These are phyloP conservation scores for Rattus rattus DNA, from an alignment of 2,113 vertebrate genomes.

Conservation along the genomic window DNA sequence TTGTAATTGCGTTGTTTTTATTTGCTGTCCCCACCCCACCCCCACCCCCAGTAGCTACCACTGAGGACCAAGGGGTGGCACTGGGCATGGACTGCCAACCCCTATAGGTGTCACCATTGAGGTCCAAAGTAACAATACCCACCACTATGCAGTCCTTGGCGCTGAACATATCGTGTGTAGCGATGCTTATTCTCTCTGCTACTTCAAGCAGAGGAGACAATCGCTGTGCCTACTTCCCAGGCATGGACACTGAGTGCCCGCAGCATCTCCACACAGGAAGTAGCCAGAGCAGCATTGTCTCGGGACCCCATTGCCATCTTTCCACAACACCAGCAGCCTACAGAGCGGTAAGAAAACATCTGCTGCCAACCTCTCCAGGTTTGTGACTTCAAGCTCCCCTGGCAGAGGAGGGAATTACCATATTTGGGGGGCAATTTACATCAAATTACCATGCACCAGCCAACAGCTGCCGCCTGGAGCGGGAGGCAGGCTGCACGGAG, in stretches of 20 bases:
- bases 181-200: neutral
- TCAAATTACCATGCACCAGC: constrained; percentile 79
- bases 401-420: constrained; percentile 80
- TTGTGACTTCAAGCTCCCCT: constrained; percentile 75
- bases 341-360: constrained; percentile 68
- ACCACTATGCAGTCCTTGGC: neutral
- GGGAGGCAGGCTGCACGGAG: constrained; percentile 59
- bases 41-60: neutral
- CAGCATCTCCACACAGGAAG: rapidly evolving
- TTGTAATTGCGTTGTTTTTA: neutral
- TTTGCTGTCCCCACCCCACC: neutral
- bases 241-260: neutral
- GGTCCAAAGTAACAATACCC: neutral
- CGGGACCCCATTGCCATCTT: neutral
- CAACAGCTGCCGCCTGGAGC: constrained; percentile 79
- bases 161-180: neutral
- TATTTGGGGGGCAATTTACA: constrained; percentile 82
- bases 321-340: constrained; percentile 33
- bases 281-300: neutral
- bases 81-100: neutral
- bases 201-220: neutral
- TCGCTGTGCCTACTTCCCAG: neutral
- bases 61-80: neutral
- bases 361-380: constrained; percentile 78
- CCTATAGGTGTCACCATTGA: neutral